Evolutionary conservation across 2,888 invertebrate genomes (phyloP), one percentile per base, ranked within the genome.

Genomic region (Volucella inanis): DNA sequence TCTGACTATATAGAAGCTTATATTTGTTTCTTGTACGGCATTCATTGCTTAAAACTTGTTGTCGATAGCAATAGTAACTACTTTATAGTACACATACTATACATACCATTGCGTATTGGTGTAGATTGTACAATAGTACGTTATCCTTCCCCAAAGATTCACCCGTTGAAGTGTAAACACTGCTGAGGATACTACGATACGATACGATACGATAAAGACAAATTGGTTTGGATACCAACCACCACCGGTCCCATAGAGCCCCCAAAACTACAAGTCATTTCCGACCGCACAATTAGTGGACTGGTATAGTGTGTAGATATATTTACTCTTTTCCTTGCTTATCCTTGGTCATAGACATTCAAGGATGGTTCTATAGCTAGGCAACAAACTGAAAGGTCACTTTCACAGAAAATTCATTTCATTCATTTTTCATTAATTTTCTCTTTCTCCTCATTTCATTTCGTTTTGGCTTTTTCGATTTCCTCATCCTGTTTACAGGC

Each of bases 111-210:
- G 57, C 57, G 54, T n/a, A 67, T 59, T 59, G 15, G 38, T 38
- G 31, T 54, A 22, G 31, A 31, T 71, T 45, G 47, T 52, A n/a
- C n/a, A n/a, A n/a, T n/a, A 38, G 62, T 39, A 49, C 45, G 61
- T 62, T 75, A 49, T 65, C 38, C 54, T 61, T 67, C 65, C 59
- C 59, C 52, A 45, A 65, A 65, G 64, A 43, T n/a, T 8, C 64
- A 52, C 14, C 52, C 52, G 62, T 43, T 43, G 67, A 68, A 83
- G 72, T 83, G 83, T 78, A 83, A 83, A 79, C 79, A 84, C 64
- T 43, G 57, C 68, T 57, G 52, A 65, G 68, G 64, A 72, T 62
- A 64, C 68, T 41, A 65, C 64, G 64, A 72, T 62, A 64, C 68
- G 52, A 65, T 41, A 65, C 64, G 64, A 72, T 62, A 64, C 68